Base-by-base conservation (phyloP, 2,797 vertebrate genomes). In the Cuculus canorus region DNA sequence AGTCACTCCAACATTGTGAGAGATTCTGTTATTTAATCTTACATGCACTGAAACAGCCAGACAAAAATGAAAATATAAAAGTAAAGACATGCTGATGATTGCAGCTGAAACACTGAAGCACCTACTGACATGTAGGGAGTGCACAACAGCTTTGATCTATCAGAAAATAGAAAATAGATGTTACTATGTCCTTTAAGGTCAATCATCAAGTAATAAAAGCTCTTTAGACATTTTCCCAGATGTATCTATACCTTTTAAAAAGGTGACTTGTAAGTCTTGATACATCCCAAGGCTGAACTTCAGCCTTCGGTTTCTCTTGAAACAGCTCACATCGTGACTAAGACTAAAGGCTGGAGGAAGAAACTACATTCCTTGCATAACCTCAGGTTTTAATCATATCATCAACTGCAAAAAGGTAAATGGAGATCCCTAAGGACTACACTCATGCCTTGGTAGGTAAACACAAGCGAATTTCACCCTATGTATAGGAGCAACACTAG, bases 301-400 rank as follows among this genome's bases (percentile, higher is more conserved):
- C 73, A 88, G 3, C 17, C 37, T 88, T 32, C n/a, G 24, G 25
- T n/a, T 82, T 66, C 66, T 72, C 35, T 82, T 27, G 32, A 61
- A 94, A 84, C 15, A 69, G 39, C 27, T 82, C 59, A 30, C 86
- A 47, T 35, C 52, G 63, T 23, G 33, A 53, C 19, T 52, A n/a
- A 80, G 45, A 64, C 33, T 73, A 73, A 70, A n/a, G 35, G 66
- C 75, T 23, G 27, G 37, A 79, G 39, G 52, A 66, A 59, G 56
- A 89, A 93, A 9, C 22, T 28, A 11, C 78, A 94, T 96, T 95
- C 94, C 61, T 92, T 65, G 11, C 56, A 93, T 96, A 87, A 45
- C 81, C 91, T 39, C 35, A 66, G 12, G 60, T 60, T 91, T 91
- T 75, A 87, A 91, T 85, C 33, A 39, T 39, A 83, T 61, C 57